Evolutionary conservation across 2,888 invertebrate genomes (phyloP), one percentile per base, ranked within the genome.

Genomic region (Tenthredo amoena): DNA sequence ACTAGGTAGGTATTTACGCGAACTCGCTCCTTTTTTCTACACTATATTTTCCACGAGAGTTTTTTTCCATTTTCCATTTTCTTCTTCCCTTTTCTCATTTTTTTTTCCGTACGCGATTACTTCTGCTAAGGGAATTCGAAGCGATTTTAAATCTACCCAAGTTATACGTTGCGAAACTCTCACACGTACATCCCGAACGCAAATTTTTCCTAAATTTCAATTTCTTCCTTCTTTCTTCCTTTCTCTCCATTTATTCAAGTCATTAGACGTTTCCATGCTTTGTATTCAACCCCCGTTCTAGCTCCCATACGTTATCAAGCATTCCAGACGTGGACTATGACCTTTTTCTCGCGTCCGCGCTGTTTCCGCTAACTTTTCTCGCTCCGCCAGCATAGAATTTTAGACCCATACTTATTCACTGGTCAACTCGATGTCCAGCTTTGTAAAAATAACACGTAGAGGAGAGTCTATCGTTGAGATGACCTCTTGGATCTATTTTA

Each of bases 371-470:
- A 74, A 74, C 72, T 74, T 43, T 21, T 43, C 72, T 26, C 15
- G 26, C 9, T 74, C 26, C 2, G n/a, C 43, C 72, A 50, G 6
- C 55, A 4, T 43, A 9, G 72, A 74, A 43, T 43, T 74, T 43
- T n/a, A 21, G n/a, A 40, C n/a, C 72, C 72, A n/a, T 18, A 68
- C 68, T 68, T 31, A 68, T 68, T 68, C 68, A 68, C 68, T 68
- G 34, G 18, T 5, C 68, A 34, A 68, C 18, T 68, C 34, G 31
- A 68, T 34, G 15, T 0, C 18, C 10, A 10, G 15, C 7, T 68
- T 68, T 34, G 68, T 68, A 68, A 68, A 68, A 68, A 68, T 68
- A 68, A 68, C 68, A 68, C 68, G 68, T 68, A 68, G 31, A 34
- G 34, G 6, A 18, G 68, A 68, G 68, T 68, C 18, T 5, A 34